Base-by-base conservation (phyloP, 1,140 invertebrate species). In the Muscidifurax raptorellus region DNA sequence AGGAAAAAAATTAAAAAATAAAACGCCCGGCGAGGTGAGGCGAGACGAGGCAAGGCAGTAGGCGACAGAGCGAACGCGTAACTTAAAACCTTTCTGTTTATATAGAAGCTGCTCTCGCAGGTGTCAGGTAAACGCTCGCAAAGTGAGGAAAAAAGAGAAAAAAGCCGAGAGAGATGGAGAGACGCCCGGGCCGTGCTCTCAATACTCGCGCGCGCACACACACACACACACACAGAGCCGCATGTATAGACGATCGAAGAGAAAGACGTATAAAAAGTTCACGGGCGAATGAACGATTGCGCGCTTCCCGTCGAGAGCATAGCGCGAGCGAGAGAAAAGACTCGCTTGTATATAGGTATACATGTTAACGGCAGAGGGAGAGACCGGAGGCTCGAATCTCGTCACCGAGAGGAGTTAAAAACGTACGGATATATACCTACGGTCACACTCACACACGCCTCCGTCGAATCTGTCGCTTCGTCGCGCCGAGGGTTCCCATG, bases 71-170 rank as follows among this genome's bases (percentile, higher is more conserved):
- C 47, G 36, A 27, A 30, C 27, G 25, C 52, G 77, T 79, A 84
- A 80, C 83, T 76, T n/a, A 71, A 84, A 80, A 80, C 83, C 78
- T 82, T 85, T 82, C 75, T 85, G 72, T 85, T 81, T 82, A 82
- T 59, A 47, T 81, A 66, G 59, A 81, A 78, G 74, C 79, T 59
- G 52, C 52, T 59, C 52, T 77, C 66, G 66, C 79, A 85, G 84
- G 84, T 85, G 79, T 85, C 79, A 74, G 74, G 59, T 85, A 77
- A 67, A 69, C 69, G 83, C 40, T 66, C 25, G 74, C 78, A 69
- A 80, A 80, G 78, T 69, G 78, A 47, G 78, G 66, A 80, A 44
- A 36, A 69, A 47, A 69, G 40, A 40, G 22, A 30, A 40, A 75
- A 25, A 27, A 75, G 74, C 28, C 28, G 12, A 64, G 27, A 44